Base-by-base conservation (phyloP, 30 jellyfish, hydroid and myxozoan genomes). In the Mastigias papua region DNA sequence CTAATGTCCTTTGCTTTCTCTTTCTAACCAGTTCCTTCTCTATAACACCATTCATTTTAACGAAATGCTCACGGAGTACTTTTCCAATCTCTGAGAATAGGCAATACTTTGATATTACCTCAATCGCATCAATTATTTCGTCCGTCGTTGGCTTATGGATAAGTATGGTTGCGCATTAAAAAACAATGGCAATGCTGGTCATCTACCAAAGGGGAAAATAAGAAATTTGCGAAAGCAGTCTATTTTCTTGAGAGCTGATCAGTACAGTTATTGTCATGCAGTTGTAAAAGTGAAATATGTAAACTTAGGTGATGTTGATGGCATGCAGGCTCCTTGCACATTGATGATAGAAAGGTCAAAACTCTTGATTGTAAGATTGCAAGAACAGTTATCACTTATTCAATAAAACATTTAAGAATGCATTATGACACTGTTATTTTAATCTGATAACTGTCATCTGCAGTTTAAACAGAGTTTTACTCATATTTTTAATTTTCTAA, bases 181-280 rank as follows among this genome's bases (percentile, higher is more conserved):
- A 60, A 26, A 26, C 76, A 65, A 65, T 65, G 76, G 37, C 76
- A 20, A 16, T 65, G 76, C 15, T 65, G 76, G 76, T 65, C 76
- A 65, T 65, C 76, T 26, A 65, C 76, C 76, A 65, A 65, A 65
- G 76, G 42, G 76, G 37, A 65, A 65, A 26, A 65, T 65, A 37
- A 37, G 76, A 65, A 65, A 65, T 65, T 65, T 65, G 76, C 76
- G 76, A 65, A 21, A 65, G 0, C 76, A 65, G 25, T 26, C 76
- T 5, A 16, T 65, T 65, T 60, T 26, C 34, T 65, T 65, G 76
- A 65, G 76, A 65, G 76, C 76, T 65, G 72, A 65, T 65, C 76
- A 65, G 76, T 65, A 65, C 76, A 65, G 51, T 65, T 65, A 65
- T 65, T 65, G 76, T 65, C 76, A 65, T 65, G 76, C 76, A 65